Base-by-base conservation (phyloP, 2,113 vertebrate species). In the Chaetodon auriga region DNA sequence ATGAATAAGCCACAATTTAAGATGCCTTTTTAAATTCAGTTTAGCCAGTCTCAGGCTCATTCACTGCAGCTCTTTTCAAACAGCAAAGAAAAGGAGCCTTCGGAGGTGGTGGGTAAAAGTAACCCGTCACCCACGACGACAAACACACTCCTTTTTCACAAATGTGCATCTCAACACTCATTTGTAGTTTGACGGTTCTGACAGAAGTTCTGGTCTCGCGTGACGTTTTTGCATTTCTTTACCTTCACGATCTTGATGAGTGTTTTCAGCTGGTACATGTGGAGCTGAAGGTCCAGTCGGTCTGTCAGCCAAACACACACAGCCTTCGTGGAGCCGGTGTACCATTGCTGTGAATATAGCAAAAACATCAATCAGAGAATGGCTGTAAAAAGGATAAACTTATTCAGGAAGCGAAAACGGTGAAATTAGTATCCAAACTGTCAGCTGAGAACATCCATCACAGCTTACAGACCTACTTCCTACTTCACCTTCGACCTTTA, bases 191-290 rank as follows among this genome's bases (percentile, higher is more conserved):
- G 57, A 5, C 2, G 12, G 14, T n/a, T 61, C 5, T 19, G 16
- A 38, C 12, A 51, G 11, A 51, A 7, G 45, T 76, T 65, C 13
- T 45, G 38, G 13, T 64, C 6, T 58, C 30, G 10, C 7, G 2
- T 51, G 23, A 38, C 19, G 4, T 18, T 53, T 60, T 46, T 16
- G 23, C 6, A 4, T 65, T 43, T 53, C 4, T 35, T 96, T 96
- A 99, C 98, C 98, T 99, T 99, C 68, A 99, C 97, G 68, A 99
- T 98, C 93, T 97, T 99, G 95, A 99, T 99, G 93, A 99, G 97
- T 0, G 96, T 98, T 94, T 99, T 99, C 93, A 99, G 95, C 92
- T 99, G 98, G 95, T 97, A 99, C 81, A 96, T 92, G 92, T 99
- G 98, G 76, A 99, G 98, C 93, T 99, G 98, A 83, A 98, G 95